Base-by-base conservation (phyloP, 1,140 invertebrate genomes). In the Drosophila azteca region DNA sequence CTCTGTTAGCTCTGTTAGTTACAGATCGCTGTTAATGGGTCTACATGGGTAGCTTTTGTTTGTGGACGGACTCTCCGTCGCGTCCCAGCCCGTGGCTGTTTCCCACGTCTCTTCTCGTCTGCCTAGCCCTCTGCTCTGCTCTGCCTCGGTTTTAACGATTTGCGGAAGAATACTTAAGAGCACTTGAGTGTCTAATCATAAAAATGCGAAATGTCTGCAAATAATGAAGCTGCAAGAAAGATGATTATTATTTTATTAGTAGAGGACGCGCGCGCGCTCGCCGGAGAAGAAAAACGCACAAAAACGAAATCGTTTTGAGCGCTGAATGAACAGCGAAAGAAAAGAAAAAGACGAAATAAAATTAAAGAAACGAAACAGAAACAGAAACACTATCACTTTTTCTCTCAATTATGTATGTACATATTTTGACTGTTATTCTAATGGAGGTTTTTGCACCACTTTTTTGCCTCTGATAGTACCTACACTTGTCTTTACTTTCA, bases 141-240 rank as follows among this genome's bases (percentile, higher is more conserved):
- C 17, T 20, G 17, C 17, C 58, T 43, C 43, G 58, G 24, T 64
- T 68, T 85, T 78, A 78, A 82, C 64, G 78, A 81, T 78, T 81
- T 85, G 79, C 79, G 83, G 79, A 88, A 85, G 83, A 88, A 88
- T 65, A 87, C 83, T 87, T 79, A 52, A 83, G 76, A 59, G 60
- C 67, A 79, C 82, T 87, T 79, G 72, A 83, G 75, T 77, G 76
- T 79, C 79, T 74, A 77, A 79, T 82, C 75, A 74, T 87, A 82
- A 87, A 76, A 79, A 68, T 55, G 75, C 66, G 66, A 83, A 87
- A 82, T 71, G 74, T 82, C 70, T 78, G 65, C 73, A 81, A 81
- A 87, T 84, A 84, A 84, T 87, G 75, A 87, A 84, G 76, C 79
- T 62, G 61, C 74, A 69, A 83, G 76, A 63, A 61, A 69, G 41